phyloP scores from a whole-genome alignment of 2,113 vertebrate genomes.

The Crypturellus undulatus region DNA sequence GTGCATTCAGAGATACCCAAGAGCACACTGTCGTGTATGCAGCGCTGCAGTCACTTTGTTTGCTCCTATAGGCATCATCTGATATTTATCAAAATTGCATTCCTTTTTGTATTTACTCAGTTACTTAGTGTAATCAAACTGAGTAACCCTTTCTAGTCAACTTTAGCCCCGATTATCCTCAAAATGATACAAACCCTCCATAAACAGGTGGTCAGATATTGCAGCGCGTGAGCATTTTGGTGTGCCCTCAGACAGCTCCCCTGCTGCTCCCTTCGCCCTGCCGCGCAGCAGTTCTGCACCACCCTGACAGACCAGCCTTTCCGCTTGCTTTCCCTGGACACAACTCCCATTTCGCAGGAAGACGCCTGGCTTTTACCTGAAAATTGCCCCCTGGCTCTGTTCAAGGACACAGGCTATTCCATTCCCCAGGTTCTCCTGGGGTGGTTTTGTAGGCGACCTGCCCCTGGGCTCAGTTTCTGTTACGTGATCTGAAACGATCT shows the following conservation, averaged over 20 bases:
- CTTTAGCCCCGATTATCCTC: not conserved
- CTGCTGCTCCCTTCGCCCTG: not conserved
- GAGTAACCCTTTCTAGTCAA: not conserved
- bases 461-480: not conserved
- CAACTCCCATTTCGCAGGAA: not conserved
- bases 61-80: not conserved
- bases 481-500: not conserved
- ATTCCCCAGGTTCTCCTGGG: not conserved
- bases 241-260: not conserved
- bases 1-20: accelerated
- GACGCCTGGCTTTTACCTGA: not conserved
- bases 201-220: not conserved
- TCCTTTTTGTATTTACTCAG: not conserved
- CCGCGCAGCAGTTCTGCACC: not conserved
- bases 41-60: accelerated
- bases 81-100: not conserved
- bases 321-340: not conserved
- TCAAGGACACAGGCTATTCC: not conserved
- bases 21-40: not conserved
- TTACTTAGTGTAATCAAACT: not conserved
- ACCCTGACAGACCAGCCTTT: not conserved
- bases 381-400: not conserved
- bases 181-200: not conserved
- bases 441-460: not conserved
- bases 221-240: accelerated